Base-by-base conservation (phyloP, 2,888 invertebrate species). In the Leptopterna dolabrata region DNA sequence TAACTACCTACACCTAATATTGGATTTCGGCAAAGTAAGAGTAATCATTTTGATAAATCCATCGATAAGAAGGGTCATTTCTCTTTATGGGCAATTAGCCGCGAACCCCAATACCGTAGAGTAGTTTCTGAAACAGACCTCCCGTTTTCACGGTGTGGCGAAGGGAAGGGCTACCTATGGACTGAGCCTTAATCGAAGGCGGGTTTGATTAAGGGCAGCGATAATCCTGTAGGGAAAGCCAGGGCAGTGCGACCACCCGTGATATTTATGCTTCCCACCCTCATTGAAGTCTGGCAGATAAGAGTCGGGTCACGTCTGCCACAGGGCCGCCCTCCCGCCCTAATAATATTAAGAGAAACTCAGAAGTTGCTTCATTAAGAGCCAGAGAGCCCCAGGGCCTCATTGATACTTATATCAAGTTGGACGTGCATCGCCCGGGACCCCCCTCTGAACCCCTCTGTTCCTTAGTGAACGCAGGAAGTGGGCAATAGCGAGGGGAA, bases 291-390 rank as follows among this genome's bases (percentile, higher is more conserved):
- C 73, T 41, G 41, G 73, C 36, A 73, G 73, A 73, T 73, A 63
- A 63, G 63, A 73, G 73, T 73, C 73, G 73, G 41, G 73, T 73
- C 73, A 73, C 73, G 73, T 73, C 73, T 47, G 41, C 43, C 29
- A 47, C 47, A 80, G 47, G 41, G 41, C 78, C 14, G 13, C 36
- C 16, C 27, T 47, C 47, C 24, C 80, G 73, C 43, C 73, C 84
- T 43, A 84, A 84, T 84, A 84, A 84, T 84, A 84, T 84, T 84
- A 73, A 84, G 84, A 84, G 84, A 47, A 73, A 84, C 84, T 84
- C 84, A 29, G 43, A 84, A 84, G 84, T 84, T 84, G 70, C 71
- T 73, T 84, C 84, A 84, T 84, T 84, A 84, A 70, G 71, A 82
- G 63, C 55, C 82, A 43, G 71, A 41, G 27, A 73, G 84, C 70